Evolutionary conservation across 2,888 invertebrate species (phyloP).

Genomic region (Neoitamus cyanurus): DNA sequence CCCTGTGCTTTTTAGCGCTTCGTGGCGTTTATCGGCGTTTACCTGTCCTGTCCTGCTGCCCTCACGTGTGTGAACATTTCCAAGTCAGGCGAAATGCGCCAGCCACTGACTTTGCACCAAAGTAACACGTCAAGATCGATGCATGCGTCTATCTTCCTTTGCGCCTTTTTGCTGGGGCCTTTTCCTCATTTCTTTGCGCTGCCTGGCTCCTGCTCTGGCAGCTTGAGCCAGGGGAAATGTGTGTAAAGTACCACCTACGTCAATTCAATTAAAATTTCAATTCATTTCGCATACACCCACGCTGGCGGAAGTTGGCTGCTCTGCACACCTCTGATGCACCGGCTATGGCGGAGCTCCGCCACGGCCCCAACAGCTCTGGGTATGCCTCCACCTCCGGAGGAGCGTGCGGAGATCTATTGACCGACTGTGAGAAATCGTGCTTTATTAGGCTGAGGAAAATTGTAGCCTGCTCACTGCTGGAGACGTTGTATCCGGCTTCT

Average conservation of each 20-base stretch:
- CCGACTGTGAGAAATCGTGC: slow-evolving; percentile 42
- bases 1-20: background rate
- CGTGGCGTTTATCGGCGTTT: background rate
- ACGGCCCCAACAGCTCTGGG: background rate
- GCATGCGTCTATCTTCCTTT: background rate
- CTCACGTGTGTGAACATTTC: slow-evolving; percentile 16
- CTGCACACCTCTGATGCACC: background rate
- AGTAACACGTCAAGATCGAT: slow-evolving; percentile 41
- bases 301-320: slow-evolving; percentile 37
- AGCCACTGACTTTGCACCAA: background rate
- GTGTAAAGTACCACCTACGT: slow-evolving; percentile 47
- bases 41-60: slow-evolving; percentile 33
- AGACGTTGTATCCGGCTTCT: slow-evolving; percentile 41
- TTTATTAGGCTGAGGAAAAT: slow-evolving; percentile 37
- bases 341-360: background rate
- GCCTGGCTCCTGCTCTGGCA: background rate
- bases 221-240: slow-evolving; percentile 16
- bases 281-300: slow-evolving; percentile 49
- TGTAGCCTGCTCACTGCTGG: background rate
- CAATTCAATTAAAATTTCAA: slow-evolving; percentile 48
- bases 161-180: background rate
- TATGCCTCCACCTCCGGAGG: background rate
- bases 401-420: slow-evolving; percentile 16
- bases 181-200: background rate
- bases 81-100: background rate